A percentile compares a stretch with the other conserved stretches of the same genome.
These are phyloP conservation scores for Mizuhopecten yessoensis DNA, from an alignment of 1,140 invertebrate genomes.

Conservation along the genomic window DNA sequence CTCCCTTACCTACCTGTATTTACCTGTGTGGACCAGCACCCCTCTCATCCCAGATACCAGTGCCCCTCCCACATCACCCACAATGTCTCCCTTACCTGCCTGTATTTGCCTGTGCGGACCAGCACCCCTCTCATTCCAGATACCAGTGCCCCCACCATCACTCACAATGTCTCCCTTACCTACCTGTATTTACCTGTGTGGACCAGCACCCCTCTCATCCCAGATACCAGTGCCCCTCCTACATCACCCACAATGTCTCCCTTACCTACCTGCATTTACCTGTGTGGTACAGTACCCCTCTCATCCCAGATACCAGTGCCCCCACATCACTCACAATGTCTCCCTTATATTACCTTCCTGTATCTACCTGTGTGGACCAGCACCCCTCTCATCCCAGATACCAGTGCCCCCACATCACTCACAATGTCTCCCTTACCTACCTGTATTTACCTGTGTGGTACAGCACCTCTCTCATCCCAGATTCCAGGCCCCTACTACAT, in stretches of 20 bases:
- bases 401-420: no score
- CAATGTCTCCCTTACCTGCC: no score
- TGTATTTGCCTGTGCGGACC: background rate
- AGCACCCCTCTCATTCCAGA: slow-evolving; percentile 80
- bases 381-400: no score
- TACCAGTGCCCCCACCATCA: slow-evolving; percentile 87
- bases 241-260: slow-evolving; percentile 86
- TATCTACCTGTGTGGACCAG: background rate
- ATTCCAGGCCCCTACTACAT: no score
- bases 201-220: slow-evolving; percentile 86
- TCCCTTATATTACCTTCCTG: background rate
- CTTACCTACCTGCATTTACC: slow-evolving; percentile 44
- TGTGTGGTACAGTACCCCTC: background rate
- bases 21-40: no score
- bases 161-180: slow-evolving; percentile 84
- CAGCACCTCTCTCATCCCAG: no score
- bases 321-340: no score
- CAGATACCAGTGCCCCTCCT: slow-evolving; percentile 85
- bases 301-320: background rate
- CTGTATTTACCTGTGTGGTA: background rate
- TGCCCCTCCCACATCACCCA: background rate
- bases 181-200: slow-evolving; percentile 75
- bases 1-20: slow-evolving; percentile 85
- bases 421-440: background rate
- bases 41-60: background rate